Base-by-base conservation (phyloP, 1,140 invertebrate genomes). In the Lordiphosa clarofinis region DNA sequence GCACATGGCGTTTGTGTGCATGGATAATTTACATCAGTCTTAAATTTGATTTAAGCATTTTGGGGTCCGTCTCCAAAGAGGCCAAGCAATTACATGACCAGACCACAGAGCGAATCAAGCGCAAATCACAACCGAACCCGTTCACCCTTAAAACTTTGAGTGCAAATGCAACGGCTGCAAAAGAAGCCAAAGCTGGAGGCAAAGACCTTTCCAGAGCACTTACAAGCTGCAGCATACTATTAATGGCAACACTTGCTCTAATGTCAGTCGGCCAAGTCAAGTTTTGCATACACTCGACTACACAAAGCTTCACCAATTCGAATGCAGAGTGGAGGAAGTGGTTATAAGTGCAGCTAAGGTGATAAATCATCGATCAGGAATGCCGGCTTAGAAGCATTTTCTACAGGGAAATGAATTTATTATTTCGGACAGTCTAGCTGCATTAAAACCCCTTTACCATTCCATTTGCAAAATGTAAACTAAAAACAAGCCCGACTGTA, bases 21-120 rank as follows among this genome's bases (percentile, higher is more conserved):
- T 49, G 42, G 44, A 65, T 58, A 79, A 79, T 73, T 81, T 79
- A 79, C 74, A 67, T 53, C 15, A 39, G 59, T 49, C 61, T 79
- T 57, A 55, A 69, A 59, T 50, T 73, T 69, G 74, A 65, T 73
- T 67, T 67, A 67, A 67, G 48, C 62, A 46, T 48, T 11, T 13
- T n/a, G n/a, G n/a, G 24, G 9, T 33, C 4, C n/a, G 15, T 21
- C 38, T 28, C 11, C 4, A 28, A 35, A 47, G 46, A 42, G 50
- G 48, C 48, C 48, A 70, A 40, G 55, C 69, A 73, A 66, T 73
- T 73, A 73, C 72, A 66, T 56, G 36, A 13, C 40, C 40, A 10
- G 31, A 31, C 56, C 48, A 28, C 43, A 68, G 7, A 52, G 39
- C 54, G 50, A 64, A 53, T 56, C 67, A 57, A 31, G 58, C 53